A percentile compares a stretch with the other conserved stretches of the same genome.
phyloP scores from a whole-genome alignment of 92 coral and sea anemone species.

The Parazoanthus darwini region DNA sequence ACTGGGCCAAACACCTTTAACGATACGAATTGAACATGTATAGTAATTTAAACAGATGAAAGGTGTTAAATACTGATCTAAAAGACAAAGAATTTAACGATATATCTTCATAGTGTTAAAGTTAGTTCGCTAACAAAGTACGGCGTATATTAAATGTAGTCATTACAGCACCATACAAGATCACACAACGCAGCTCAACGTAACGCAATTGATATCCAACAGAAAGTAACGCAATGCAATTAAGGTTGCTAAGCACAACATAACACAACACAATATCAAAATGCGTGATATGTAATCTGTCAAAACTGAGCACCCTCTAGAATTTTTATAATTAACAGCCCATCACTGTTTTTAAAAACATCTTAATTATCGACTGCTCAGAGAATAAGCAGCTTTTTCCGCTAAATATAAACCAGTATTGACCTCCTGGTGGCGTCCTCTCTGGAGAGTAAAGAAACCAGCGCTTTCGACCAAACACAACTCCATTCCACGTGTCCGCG shows the following conservation, averaged over 20 bases:
- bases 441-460: conserved; percentile 71
- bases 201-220: not conserved
- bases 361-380: too few species aligned
- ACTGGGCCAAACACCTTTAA: conserved; percentile 74
- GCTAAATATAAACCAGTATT: not conserved
- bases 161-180: not conserved
- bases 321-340: too few species aligned
- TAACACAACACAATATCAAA: too few species aligned
- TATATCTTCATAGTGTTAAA: not conserved
- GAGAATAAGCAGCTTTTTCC: too few species aligned
- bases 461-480: conserved; percentile 67
- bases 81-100: not conserved
- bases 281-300: too few species aligned
- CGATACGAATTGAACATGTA: too few species aligned
- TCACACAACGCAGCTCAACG: not conserved
- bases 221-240: too few species aligned
- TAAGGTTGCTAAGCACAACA: too few species aligned
- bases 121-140: not conserved
- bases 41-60: too few species aligned
- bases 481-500: conserved; percentile 79
- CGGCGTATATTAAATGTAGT: not conserved
- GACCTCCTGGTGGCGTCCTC: conserved; percentile 76
- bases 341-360: too few species aligned
- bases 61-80: too few species aligned
- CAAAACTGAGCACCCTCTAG: too few species aligned